phyloP scores from a whole-genome alignment of 2,797 vertebrate species.

The Oophaga sylvatica region DNA sequence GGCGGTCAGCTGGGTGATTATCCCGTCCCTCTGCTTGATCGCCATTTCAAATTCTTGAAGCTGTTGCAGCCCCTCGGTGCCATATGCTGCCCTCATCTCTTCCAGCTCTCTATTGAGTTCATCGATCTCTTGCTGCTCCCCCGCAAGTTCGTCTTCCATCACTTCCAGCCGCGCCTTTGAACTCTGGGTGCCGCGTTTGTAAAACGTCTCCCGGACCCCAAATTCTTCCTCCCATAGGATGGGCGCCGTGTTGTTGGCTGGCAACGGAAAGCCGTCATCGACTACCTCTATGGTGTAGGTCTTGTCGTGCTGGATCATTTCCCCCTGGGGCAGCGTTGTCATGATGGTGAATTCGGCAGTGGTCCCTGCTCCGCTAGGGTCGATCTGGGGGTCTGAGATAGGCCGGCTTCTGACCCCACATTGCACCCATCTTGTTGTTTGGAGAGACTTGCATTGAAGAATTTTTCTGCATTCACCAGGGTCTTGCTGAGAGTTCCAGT shows the following conservation, averaged over 20 bases:
- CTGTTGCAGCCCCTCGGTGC: slow-evolving; percentile 90
- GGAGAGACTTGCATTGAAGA: too few species aligned
- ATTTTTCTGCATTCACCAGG: too few species aligned
- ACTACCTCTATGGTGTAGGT: slow-evolving; percentile 88
- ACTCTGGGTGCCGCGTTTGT: slow-evolving; percentile 75
- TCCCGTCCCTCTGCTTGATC: too few species aligned
- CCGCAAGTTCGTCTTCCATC: slow-evolving; percentile 83
- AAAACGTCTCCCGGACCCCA: slow-evolving; percentile 73
- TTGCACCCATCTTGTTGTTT: slow-evolving; percentile 71
- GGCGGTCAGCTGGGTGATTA: too few species aligned
- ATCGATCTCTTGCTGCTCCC: slow-evolving; percentile 84
- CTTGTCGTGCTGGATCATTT: slow-evolving; percentile 80
- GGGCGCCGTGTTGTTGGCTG: too few species aligned
- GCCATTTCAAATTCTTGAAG: too few species aligned
- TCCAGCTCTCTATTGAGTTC: slow-evolving; percentile 88
- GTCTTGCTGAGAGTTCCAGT: too few species aligned
- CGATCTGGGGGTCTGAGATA: slow-evolving; percentile 68
- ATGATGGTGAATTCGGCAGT: slow-evolving; percentile 77
- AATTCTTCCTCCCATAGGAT: slow-evolving; percentile 94
- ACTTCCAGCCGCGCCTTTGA: slow-evolving; percentile 72
- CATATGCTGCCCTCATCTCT: slow-evolving; percentile 84
- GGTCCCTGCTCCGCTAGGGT: slow-evolving; percentile 68
- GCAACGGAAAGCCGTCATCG: too few species aligned
- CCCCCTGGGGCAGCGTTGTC: slow-evolving; percentile 80
- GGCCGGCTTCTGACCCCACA: slow-evolving; percentile 69